Evolutionary conservation across 2,888 invertebrate species (phyloP).

Genomic region (Lycocerus yunnanus): DNA sequence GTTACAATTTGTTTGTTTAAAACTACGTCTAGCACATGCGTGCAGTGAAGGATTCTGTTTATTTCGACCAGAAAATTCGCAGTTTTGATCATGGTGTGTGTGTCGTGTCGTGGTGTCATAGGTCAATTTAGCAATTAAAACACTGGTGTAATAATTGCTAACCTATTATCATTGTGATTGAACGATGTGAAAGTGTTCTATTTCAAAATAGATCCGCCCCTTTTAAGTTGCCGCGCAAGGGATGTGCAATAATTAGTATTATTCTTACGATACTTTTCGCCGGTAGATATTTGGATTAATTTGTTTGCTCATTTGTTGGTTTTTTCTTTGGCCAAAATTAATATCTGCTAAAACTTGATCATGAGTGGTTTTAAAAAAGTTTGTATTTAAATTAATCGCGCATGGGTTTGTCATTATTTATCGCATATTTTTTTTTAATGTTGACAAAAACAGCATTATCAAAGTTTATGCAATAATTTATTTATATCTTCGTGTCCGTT

Average conservation of each 20-base stretch:
- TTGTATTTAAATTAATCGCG: not conserved
- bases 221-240: not conserved
- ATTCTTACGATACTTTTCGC: not conserved
- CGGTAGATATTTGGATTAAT: not conserved
- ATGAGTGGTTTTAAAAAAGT: no score
- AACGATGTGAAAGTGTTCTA: not conserved
- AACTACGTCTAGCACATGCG: conserved; percentile 11
- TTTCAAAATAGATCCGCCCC: not conserved
- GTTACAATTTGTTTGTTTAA: not conserved
- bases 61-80: conserved; percentile 5
- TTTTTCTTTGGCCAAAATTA: not conserved
- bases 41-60: conserved; percentile 3
- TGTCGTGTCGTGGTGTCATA: not conserved
- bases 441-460: not conserved
- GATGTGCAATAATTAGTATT: not conserved
- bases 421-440: not conserved
- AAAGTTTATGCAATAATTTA: not conserved
- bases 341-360: no score
- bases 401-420: not conserved
- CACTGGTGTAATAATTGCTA: not conserved
- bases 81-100: not conserved
- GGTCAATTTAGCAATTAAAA: not conserved
- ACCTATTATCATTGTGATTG: not conserved
- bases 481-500: not conserved
- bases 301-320: not conserved